Evolutionary conservation across 2,113 vertebrate species (phyloP).

Genomic region (Nycticryphes semicollaris): DNA sequence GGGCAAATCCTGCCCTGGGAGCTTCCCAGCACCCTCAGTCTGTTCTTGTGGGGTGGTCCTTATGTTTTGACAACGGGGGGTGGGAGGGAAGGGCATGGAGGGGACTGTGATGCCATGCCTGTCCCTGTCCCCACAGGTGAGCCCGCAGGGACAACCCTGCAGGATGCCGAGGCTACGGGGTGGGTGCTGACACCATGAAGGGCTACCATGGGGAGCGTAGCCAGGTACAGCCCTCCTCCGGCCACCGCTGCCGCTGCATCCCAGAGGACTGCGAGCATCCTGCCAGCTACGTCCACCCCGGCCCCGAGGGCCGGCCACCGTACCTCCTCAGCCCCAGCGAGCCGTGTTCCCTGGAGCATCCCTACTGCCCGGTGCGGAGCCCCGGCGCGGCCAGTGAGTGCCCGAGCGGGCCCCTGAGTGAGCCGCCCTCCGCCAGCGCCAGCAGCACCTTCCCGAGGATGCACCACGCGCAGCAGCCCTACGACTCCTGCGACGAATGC

Average conservation of each 20-base stretch:
- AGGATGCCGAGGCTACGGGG: constrained; percentile 79
- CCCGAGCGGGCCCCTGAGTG: constrained; percentile 78
- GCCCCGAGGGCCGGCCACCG: constrained; percentile 66
- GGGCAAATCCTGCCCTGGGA: neutral
- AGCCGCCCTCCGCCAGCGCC: constrained; percentile 81
- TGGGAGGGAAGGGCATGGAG: neutral
- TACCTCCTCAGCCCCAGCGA: constrained; percentile 81
- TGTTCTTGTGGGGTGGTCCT: rapidly evolving
- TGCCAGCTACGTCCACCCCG: constrained; percentile 78
- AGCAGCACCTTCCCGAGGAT: constrained; percentile 97
- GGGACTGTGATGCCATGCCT: neutral
- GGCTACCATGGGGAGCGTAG: constrained; percentile 97
- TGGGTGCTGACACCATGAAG: constrained; percentile 85
- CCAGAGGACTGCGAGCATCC: constrained; percentile 85
- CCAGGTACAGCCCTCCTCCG: constrained; percentile 85
- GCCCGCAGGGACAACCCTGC: constrained; percentile 59
- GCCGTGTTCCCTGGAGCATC: constrained; percentile 84
- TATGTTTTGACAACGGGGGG: rapidly evolving
- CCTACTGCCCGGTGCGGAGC: constrained; percentile 82
- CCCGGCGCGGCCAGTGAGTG: constrained; percentile 68
- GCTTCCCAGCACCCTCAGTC: neutral
- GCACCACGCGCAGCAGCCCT: constrained; percentile 87
- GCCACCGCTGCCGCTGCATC: constrained; percentile 86
- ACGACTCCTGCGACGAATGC: constrained; percentile 97
- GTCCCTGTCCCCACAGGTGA: constrained; percentile 26